Percentiles rank a stretch among this genome's conserved stretches.
Evolutionary conservation across 2,888 invertebrate genomes (phyloP).

Genomic region (Boloria selene): DNA sequence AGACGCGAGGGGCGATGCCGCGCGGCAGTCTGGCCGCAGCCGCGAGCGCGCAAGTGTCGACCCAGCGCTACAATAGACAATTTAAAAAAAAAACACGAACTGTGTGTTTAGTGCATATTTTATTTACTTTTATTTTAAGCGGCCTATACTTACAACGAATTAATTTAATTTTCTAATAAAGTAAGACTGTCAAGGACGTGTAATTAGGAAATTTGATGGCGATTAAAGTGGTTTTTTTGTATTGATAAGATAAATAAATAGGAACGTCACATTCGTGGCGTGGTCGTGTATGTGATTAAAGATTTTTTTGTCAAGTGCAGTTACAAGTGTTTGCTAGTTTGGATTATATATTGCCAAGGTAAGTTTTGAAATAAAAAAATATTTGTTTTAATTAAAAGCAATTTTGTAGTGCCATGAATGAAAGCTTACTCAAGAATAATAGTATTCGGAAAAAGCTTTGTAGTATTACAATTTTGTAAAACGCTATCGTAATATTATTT

Average conservation of each 20-base stretch:
- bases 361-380: constrained; percentile 50
- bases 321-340: constrained; percentile 49
- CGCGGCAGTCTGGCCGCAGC: constrained; percentile 69
- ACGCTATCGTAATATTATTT: constrained; percentile 7
- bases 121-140: constrained; percentile 36
- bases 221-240: constrained; percentile 53
- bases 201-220: constrained; percentile 52
- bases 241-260: constrained; percentile 64
- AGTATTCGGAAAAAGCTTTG: constrained; percentile 7
- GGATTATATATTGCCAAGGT: constrained; percentile 70
- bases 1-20: constrained; percentile 58
- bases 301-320: constrained; percentile 40
- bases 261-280: constrained; percentile 56
- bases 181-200: constrained; percentile 49
- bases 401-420: no score
- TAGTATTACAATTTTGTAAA: neutral
- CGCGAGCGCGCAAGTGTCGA: constrained; percentile 55
- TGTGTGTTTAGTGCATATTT: constrained; percentile 37
- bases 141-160: constrained; percentile 47
- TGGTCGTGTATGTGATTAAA: constrained; percentile 67
- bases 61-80: constrained; percentile 45
- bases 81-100: constrained; percentile 36
- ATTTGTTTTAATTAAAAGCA: no score
- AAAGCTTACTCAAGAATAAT: no score
- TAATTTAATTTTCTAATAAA: constrained; percentile 28